Evolutionary conservation across 2,888 invertebrate species (phyloP), one percentile per base, ranked within the genome.

Genomic region (Capitulum mitella): DNA sequence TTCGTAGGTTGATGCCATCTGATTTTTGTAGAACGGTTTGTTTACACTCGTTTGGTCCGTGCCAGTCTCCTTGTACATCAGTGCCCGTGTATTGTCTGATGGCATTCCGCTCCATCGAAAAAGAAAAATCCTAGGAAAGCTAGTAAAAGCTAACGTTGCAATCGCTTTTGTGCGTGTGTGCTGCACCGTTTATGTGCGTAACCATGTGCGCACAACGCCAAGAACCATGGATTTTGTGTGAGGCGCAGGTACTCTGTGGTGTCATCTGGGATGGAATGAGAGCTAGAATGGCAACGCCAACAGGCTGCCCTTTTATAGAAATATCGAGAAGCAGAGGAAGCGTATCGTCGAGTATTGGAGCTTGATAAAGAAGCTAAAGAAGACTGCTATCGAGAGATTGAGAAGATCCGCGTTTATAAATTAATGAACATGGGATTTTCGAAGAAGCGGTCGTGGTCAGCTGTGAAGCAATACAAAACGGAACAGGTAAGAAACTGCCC

Each of bases 291-390:
- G 3, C 54, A 22, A n/a, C n/a, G 10, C 3, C 10, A 54, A 10
- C n/a, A 54, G 26, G 10, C 22, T 26, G 26, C 10, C 32, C 32
- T 19, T 32, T 83, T 84, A 64, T 83, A 86, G 87, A 84, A 84
- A 82, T 86, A 84, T 84, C 83, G 85, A 29, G 85, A 86, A 80
- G 86, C 87, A 75, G 86, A 87, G 82, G 83, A 85, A 81, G 84
- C 86, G 43, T 87, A 86, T 84, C 84, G 84, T 81, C 85, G 85
- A 83, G 87, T 86, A 54, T 83, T 86, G 82, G 85, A 85, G 82
- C 83, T 86, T 83, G 87, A 87, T 83, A 84, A 84, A 82, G 85
- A 85, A 82, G 86, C 86, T 84, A 84, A 85, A 79, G 87, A 87
- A 81, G n/a, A n/a, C n/a, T 86, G 86, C 46, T 83, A 84, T 64